Evolutionary conservation across 2,888 invertebrate genomes (phyloP).

Genomic region (Drosophila atripex): DNA sequence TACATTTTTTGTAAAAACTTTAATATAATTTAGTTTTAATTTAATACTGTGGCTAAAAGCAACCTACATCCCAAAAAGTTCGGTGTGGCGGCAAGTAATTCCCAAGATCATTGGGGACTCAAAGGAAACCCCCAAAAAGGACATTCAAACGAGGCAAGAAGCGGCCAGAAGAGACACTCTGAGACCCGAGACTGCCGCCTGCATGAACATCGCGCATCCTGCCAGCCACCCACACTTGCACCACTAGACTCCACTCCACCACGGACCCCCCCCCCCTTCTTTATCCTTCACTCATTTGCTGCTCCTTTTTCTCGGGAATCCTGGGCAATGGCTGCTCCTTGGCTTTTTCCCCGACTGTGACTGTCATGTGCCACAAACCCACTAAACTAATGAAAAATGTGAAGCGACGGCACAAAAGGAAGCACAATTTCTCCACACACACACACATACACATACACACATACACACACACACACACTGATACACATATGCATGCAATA

Average conservation of each 20-base stretch:
- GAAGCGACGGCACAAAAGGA: slow-evolving; percentile 77
- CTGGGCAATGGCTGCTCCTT: slow-evolving; percentile 57
- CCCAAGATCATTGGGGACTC: slow-evolving; percentile 6
- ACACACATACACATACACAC: slow-evolving; percentile 24
- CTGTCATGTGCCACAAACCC: slow-evolving; percentile 83
- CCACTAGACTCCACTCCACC: too few relatives aligned
- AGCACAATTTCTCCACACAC: slow-evolving; percentile 75
- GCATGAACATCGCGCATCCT: slow-evolving; percentile 50
- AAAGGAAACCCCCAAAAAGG: slow-evolving; percentile 8
- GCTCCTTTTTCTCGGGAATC: slow-evolving; percentile 45
- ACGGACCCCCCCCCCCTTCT: too few relatives aligned
- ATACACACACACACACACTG: slow-evolving; percentile 54
- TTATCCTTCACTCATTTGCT: slow-evolving; percentile 4
- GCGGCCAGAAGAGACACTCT: slow-evolving; percentile 43
- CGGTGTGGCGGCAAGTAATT: not conserved
- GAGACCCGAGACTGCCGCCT: too few relatives aligned
- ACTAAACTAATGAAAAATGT: slow-evolving; percentile 82
- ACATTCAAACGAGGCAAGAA: slow-evolving; percentile 49
- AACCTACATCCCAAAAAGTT: slow-evolving; percentile 11
- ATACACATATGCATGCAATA: slow-evolving; percentile 42
- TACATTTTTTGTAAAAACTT: not conserved
- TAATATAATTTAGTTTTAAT: not conserved
- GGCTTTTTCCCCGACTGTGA: slow-evolving; percentile 73
- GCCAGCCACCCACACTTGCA: not conserved
- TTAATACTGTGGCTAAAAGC: not conserved